Evolutionary conservation across 2,888 invertebrate species (phyloP), one percentile per base, ranked within the genome.

Genomic region (Amphipoea lucens): DNA sequence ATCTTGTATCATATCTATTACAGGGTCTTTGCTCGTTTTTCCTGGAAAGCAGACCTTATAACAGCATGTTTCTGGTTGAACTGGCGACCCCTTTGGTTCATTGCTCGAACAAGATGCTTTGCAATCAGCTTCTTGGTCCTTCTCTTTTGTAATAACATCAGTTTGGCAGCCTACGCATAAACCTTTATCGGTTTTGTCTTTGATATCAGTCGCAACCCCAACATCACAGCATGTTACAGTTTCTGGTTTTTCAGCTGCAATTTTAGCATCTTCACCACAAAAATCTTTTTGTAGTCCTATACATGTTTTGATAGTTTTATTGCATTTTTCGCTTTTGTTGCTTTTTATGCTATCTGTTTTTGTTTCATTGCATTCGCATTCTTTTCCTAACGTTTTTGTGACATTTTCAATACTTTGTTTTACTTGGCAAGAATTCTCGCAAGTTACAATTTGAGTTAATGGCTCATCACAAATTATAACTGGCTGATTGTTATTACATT

Each of bases 1-100:
- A 78, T 94, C 94, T 90, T 94, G 92, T 83, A 97, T 97, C 84
- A 95, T 90, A 45, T 94, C 92, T 69, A 96, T 85, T 81, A 96
- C 90, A 29, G 95, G 94, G 85, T 95, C 95, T 69, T 91, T 91
- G 40, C 57, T 78, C 20, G 36, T 4, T 40, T 74, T 71, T 14
- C 1, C 14, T 51, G 76, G 67, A n/a, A 20, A 65, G 14, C 36
- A 51, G 12, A 54, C 57, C 45, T 82, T 75, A 66, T 40, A 69
- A 42, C 66, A 66, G 73, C 75, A 66, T 57, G 66, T 23, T 23
- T 69, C 67, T 65, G 45, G 40, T 68, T n/a, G 72, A 45, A 4
- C 3, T 14, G 36, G 23, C 29, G 20, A 36, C n/a, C 76, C 40
- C 5, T 57, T 80, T 36, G 29, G 48, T 11, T 63, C 48, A 65